Evolutionary conservation across 2,113 vertebrate genomes (phyloP), one percentile per base, ranked within the genome.

Genomic region (Gopherus flavomarginatus): DNA sequence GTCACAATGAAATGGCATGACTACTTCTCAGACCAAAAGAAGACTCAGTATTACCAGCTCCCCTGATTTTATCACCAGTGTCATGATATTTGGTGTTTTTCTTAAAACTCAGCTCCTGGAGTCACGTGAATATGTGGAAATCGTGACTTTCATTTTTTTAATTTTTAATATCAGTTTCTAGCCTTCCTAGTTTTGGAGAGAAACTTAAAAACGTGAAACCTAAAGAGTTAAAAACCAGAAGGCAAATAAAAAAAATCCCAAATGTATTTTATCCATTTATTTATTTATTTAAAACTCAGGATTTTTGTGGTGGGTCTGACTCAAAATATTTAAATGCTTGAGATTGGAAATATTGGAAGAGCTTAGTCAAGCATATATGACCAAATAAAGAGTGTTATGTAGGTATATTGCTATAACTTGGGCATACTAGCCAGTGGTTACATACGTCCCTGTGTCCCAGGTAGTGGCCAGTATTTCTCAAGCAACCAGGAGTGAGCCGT

Each of bases 41-140:
- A 95, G 85, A 90, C 83, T 47, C 75, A 83, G 6, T 79, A 21
- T 88, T 94, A 53, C 83, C 78, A 89, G 85, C 93, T 97, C 94
- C 94, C 87, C 83, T 95, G 93, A 93, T 92, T 88, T 94, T 93
- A 95, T 94, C 83, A 79, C 49, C 79, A 92, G 89, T 9, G 79
- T 92, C 42, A 83, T 83, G 47, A 17, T 44, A 77, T 72, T 80
- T 84, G 86, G 16, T 52, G 29, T 50, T 29, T 69, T 80, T 50
- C 83, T 87, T 92, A 85, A 35, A 19, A 56, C 93, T 96, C 72
- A 81, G 89, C 85, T 94, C 50, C 27, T 91, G 50, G n/a, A 95
- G 78, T 88, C 85, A 38, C n/a, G 35, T 35, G 62, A 50, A 93
- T 72, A 57, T 56, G 56, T 86, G 96, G 84, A 89, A 92, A 90